Evolutionary conservation across 1,140 invertebrate species (phyloP).

Genomic region (Diachasma alloeum): DNA sequence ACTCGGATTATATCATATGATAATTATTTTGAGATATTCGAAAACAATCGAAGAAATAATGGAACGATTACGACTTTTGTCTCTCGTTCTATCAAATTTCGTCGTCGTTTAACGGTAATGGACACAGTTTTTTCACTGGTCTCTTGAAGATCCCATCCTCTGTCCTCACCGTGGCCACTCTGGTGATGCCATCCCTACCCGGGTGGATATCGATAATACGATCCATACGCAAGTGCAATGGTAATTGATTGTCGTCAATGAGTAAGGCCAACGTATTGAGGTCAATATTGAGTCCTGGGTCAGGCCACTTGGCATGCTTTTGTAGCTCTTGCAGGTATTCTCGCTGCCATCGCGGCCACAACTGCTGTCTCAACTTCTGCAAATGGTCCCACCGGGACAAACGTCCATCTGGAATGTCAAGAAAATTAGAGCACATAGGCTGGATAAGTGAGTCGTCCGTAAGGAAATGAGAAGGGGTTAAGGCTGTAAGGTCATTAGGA

Average conservation of each 20-base stretch:
- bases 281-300: conserved; percentile 28
- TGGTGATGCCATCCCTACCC: neutral
- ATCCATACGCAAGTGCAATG: conserved; percentile 18
- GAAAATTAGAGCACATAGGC: neutral
- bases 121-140: neutral
- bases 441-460: neutral
- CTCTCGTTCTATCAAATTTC: no score
- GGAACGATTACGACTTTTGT: no score
- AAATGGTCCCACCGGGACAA: conserved; percentile 30
- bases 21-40: no score
- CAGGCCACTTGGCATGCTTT: conserved; percentile 45
- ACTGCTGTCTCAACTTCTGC: conserved; percentile 34
- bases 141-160: neutral
- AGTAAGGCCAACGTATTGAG: conserved; percentile 47
- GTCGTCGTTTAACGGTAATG: neutral
- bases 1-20: no score
- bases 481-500: neutral
- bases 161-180: neutral
- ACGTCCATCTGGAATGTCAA: conserved; percentile 12
- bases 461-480: neutral
- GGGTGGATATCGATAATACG: conserved; percentile 16
- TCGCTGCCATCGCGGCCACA: conserved; percentile 43
- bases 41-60: no score
- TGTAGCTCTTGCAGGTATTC: conserved; percentile 43
- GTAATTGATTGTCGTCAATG: conserved; percentile 39